Conservation (phyloP, 2,888 invertebrate genomes). For the Leucophenga maculata region DNA sequence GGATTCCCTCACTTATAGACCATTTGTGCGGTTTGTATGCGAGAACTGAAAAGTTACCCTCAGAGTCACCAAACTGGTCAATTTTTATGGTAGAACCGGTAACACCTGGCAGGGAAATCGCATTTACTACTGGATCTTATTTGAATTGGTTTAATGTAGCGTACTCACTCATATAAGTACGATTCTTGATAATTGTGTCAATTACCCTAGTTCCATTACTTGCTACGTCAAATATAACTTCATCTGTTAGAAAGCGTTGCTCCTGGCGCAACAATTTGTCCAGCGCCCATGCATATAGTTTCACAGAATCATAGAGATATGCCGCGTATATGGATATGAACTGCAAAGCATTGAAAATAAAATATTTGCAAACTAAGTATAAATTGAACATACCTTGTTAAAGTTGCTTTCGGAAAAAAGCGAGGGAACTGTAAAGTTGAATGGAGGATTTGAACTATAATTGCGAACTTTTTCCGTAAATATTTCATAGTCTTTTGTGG, state of each 20-base stretch:
- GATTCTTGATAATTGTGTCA: conserved; percentile 86
- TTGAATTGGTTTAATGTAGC: not conserved
- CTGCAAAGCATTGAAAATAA: conserved; percentile 73
- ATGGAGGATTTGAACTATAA: conserved; percentile 86
- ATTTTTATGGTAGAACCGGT: conserved; percentile 94
- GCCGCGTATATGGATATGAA: conserved; percentile 93
- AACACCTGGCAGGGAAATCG: conserved; percentile 78
- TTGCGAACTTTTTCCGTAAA: conserved; percentile 86
- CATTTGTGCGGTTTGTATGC: conserved; percentile 79
- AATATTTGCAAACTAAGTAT: too few relatives aligned
- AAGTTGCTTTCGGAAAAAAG: conserved; percentile 73
- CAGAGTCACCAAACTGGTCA: conserved; percentile 94
- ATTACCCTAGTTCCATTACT: conserved; percentile 91
- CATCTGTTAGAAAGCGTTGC: conserved; percentile 75
- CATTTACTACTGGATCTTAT: not conserved
- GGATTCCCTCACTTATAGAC: conserved; percentile 73
- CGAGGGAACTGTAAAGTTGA: conserved; percentile 81
- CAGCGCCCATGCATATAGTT: conserved; percentile 90
- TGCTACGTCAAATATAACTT: conserved; percentile 79
- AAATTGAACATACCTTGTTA: conserved; percentile 73
- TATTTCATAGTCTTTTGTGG: conserved; percentile 79
- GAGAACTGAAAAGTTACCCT: conserved; percentile 96
- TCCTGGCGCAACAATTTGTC: conserved; percentile 80
- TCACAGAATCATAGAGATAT: conserved; percentile 94
- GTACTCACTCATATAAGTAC: conserved; percentile 88